Base-by-base conservation (phyloP, 2,888 invertebrate species). In the Sinelater perroti region DNA sequence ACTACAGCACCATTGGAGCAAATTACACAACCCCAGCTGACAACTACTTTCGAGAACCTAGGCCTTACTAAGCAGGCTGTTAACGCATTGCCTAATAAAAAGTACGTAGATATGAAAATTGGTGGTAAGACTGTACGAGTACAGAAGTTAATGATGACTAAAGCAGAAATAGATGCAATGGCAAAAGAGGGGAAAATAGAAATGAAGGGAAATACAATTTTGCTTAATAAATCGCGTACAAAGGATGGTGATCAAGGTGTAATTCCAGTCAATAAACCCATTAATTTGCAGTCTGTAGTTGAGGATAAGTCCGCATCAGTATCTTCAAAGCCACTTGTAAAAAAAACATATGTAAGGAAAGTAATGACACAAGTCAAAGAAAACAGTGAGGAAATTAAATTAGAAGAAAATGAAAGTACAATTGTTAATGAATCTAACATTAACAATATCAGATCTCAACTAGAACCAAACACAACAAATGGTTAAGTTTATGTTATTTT, bases 91-190 rank as follows among this genome's bases (percentile, higher is more conserved):
- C 71, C 73, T 0, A 70, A 70, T 42, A 73, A 74, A 57, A 70
- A 73, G 47, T 70, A 66, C 33, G 71, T 75, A 16, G 67, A 70
- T 45, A 69, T 69, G 69, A 70, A 70, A 54, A 81, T 85, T 14
- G 87, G 85, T 26, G 82, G 85, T 67, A 85, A 84, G 68, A 78
- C 84, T 28, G 84, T 87, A 0, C 83, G 85, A 67, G 85, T 87
- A 6, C 85, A 87, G 73, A 86, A 85, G 72, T 83, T 87, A 31
- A 83, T 85, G 1, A 82, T 88, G 80, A 85, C 86, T 5, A 87
- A 86, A 74, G 84, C 86, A 0, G 85, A 87, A 70, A 85, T 87
- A 13, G 85, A 85, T 62, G 83, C 82, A 3, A 86, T 87, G 84
- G 82, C 85, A 1, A 85, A 85, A 67, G 81, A 86, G 64, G 87